Percentiles rank a stretch among this genome's conserved stretches.
Evolutionary conservation across 2,888 invertebrate genomes (phyloP).

Genomic region (Antheraea yamamai): DNA sequence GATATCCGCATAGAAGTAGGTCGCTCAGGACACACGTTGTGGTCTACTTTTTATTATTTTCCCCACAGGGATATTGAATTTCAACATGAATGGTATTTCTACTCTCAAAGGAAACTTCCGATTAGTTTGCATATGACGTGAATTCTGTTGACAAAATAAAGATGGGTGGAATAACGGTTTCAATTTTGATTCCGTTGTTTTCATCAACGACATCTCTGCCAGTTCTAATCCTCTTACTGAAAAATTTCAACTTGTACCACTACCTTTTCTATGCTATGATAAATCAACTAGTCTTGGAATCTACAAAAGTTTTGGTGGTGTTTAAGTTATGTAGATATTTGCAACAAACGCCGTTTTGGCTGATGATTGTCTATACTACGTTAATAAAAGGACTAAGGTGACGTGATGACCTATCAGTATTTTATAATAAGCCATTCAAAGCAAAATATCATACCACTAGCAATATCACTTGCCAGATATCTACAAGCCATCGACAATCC

Average conservation of each 20-base stretch:
- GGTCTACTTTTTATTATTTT: constrained; percentile 6
- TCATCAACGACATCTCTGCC: not conserved
- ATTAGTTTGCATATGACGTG: constrained; percentile 16
- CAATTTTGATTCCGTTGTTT: not conserved
- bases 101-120: constrained; percentile 19
- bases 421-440: not conserved
- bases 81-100: constrained; percentile 1
- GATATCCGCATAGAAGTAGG: constrained; percentile 9
- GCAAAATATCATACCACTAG: not conserved
- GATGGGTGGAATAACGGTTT: constrained; percentile 1
- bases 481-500: not conserved
- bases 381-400: not conserved
- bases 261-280: not conserved
- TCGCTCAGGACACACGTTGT: not conserved
- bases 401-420: not conserved
- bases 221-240: not conserved
- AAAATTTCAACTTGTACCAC: not conserved
- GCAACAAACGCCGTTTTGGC: too few species aligned
- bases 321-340: not conserved
- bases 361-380: too few species aligned
- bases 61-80: constrained; percentile 14
- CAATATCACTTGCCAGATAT: not conserved
- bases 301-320: not conserved
- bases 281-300: not conserved
- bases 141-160: constrained; percentile 37